These are phyloP conservation scores for Drosophila crucigera DNA, from an alignment of 2,888 invertebrate genomes.

Conservation along the genomic window DNA sequence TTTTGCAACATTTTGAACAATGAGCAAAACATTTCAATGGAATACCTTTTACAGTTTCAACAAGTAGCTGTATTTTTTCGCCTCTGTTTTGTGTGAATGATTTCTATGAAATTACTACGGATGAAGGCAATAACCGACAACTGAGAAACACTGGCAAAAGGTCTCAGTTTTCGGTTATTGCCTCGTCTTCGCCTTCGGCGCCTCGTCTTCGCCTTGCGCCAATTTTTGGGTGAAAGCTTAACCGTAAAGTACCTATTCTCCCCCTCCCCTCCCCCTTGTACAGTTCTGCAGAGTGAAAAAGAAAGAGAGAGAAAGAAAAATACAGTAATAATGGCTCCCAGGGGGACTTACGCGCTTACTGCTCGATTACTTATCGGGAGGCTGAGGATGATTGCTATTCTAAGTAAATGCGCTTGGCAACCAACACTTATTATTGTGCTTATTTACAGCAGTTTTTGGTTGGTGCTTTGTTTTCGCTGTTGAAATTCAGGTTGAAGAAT, in stretches of 20 bases:
- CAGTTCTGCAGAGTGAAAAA: background rate
- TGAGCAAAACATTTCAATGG: constrained; percentile 9
- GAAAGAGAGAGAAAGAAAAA: background rate
- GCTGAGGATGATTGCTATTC: background rate
- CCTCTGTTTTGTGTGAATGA: background rate
- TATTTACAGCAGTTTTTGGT: background rate
- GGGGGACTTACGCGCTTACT: background rate
- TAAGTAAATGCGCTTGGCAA: background rate
- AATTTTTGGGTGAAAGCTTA: constrained; percentile 40
- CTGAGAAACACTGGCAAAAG: no score
- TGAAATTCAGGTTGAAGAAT: constrained; percentile 17
- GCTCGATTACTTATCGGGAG: background rate
- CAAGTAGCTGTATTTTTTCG: background rate
- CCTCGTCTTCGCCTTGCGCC: constrained; percentile 1
- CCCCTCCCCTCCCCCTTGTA: no score
- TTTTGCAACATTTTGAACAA: constrained; percentile 13
- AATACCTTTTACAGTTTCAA: background rate
- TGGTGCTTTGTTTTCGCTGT: constrained; percentile 22
- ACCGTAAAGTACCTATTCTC: background rate
- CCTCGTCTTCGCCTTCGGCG: constrained; percentile 2
- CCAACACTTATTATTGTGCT: background rate
- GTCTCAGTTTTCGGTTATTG: constrained; percentile 3
- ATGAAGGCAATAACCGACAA: background rate
- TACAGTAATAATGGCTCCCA: background rate
- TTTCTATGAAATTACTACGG: constrained; percentile 21